These are phyloP conservation scores for Charadrius vociferus DNA, from an alignment of 2,113 vertebrate genomes.

Conservation along the genomic window DNA sequence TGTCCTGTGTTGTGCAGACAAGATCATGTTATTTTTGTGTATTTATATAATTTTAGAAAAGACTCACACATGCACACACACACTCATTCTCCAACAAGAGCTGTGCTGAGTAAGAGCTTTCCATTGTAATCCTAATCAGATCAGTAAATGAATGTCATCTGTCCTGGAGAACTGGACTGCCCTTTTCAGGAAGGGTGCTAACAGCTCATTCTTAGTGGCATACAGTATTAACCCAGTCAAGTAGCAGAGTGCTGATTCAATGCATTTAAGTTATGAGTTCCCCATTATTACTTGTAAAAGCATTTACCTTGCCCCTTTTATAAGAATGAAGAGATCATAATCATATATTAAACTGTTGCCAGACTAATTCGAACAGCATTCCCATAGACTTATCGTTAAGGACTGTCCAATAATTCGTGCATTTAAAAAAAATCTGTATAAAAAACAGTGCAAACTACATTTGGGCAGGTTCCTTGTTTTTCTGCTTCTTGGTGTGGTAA, in stretches of 20 bases:
- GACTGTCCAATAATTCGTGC: neutral
- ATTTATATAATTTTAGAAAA: neutral
- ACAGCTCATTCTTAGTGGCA: neutral
- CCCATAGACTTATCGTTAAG: neutral
- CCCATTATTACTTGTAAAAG: neutral
- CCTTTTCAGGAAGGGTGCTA: neutral
- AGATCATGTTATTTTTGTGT: neutral
- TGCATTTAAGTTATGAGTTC: neutral
- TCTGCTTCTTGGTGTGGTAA: neutral
- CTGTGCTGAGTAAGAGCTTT: conserved; percentile 28
- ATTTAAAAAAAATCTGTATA: neutral
- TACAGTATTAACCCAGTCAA: neutral
- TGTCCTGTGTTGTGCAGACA: neutral
- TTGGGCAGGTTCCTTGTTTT: neutral
- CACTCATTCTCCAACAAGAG: neutral
- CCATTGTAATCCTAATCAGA: conserved; percentile 52
- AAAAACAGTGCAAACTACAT: neutral
- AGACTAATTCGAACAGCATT: neutral
- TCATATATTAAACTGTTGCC: neutral
- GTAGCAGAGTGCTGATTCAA: neutral
- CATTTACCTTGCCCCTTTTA: neutral
- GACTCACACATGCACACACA: neutral
- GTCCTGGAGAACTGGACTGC: neutral
- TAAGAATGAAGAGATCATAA: neutral
- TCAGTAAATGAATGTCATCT: conserved; percentile 26